These are phyloP conservation scores for Laticauda laticaudata DNA, from an alignment of 2,113 vertebrate species.

Conservation along the genomic window DNA sequence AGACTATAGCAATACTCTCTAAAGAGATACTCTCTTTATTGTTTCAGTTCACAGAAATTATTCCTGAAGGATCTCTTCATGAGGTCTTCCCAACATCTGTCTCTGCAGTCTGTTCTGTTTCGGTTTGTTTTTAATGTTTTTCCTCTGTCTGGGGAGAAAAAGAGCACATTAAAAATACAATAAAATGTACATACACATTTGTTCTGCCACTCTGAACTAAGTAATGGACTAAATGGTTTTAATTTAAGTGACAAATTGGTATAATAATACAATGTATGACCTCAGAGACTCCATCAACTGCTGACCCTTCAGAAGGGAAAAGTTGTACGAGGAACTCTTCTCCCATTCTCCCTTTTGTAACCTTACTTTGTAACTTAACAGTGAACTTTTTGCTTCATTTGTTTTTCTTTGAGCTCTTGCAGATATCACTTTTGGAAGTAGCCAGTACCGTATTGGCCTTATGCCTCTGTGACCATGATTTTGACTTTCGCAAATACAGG, in stretches of 20 bases:
- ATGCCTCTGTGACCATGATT: conserved; percentile 2
- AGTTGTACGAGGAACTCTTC: conserved; percentile 35
- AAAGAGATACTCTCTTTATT: conserved; percentile 54
- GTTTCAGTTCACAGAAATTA: conserved; percentile 48
- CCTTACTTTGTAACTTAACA: conserved; percentile 44
- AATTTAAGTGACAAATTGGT: conserved; percentile 61
- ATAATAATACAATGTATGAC: conserved; percentile 58
- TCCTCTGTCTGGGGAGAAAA: conserved; percentile 18
- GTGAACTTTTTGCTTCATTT: conserved; percentile 49
- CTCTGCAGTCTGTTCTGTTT: conserved; percentile 6
- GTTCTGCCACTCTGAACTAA: conserved; percentile 56
- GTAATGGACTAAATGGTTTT: conserved; percentile 60
- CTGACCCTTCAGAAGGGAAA: conserved; percentile 53
- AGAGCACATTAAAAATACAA: conserved; percentile 60
- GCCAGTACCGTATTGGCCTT: neutral
- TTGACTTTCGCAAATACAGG: conserved; percentile 13
- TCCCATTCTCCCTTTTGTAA: conserved; percentile 26
- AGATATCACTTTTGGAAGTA: conserved; percentile 19
- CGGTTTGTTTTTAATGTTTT: neutral
- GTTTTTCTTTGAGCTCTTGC: conserved; percentile 24
- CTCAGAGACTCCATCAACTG: conserved; percentile 46
- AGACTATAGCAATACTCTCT: conserved; percentile 24
- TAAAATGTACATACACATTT: conserved; percentile 49
- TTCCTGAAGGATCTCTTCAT: conserved; percentile 47
- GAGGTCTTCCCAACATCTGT: conserved; percentile 37